Conservation (phyloP, 2,113 vertebrate species). For the Conger conger region DNA sequence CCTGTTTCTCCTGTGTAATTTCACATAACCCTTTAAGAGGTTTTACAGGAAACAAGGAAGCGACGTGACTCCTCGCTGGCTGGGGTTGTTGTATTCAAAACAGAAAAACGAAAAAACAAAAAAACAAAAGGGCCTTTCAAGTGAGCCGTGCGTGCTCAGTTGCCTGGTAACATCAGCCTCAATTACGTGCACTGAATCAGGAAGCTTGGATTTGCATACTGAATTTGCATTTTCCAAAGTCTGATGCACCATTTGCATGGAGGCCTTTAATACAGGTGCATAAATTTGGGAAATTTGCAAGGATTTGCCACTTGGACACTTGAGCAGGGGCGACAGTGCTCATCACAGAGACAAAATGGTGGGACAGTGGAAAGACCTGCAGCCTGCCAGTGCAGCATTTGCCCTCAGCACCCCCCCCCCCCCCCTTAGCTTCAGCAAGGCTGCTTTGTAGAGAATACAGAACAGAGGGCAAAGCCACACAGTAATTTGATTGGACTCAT, state of each 20-base stretch:
- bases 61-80: too few species aligned
- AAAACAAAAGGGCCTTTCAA: slow-evolving; percentile 10
- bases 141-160: background rate
- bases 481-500: background rate
- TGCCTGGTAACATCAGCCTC: slow-evolving; percentile 21
- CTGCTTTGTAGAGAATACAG: background rate
- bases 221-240: slow-evolving; percentile 27
- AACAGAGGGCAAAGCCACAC: background rate
- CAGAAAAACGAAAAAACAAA: background rate
- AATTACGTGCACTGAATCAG: slow-evolving; percentile 20
- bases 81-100: background rate
- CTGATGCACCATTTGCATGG: background rate
- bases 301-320: slow-evolving; percentile 5
- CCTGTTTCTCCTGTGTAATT: background rate
- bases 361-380: background rate
- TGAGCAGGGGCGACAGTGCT: background rate
- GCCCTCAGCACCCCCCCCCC: background rate
- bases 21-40: background rate
- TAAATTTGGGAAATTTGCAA: background rate
- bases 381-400: background rate
- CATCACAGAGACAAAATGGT: background rate
- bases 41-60: slow-evolving; percentile 11
- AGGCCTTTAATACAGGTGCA: background rate
- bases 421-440: background rate
- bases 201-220: slow-evolving; percentile 37